A percentile compares a stretch with the other conserved stretches of the same genome.
These are phyloP conservation scores for Tyrannus savana DNA, from an alignment of 2,113 vertebrate species.

Conservation along the genomic window DNA sequence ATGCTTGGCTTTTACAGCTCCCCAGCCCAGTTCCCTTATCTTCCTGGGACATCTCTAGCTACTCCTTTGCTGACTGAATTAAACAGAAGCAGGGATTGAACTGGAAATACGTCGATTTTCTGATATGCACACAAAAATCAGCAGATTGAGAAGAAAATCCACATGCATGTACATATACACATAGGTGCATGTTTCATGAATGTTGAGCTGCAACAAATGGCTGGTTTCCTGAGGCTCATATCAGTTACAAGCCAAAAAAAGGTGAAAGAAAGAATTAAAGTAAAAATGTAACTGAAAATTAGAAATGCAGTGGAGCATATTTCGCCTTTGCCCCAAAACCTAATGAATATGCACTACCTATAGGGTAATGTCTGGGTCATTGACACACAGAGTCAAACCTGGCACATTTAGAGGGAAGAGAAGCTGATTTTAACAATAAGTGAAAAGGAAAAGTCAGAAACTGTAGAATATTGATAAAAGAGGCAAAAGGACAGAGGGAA, in stretches of 20 bases:
- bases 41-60: constrained; percentile 20
- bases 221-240: background rate
- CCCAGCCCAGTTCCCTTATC: background rate
- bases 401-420: background rate
- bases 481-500: background rate
- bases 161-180: no score
- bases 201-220: background rate
- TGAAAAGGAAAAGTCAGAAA: background rate
- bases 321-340: background rate
- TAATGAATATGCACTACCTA: background rate
- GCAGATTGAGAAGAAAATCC: background rate
- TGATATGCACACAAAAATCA: background rate
- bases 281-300: background rate
- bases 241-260: background rate
- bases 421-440: background rate
- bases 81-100: background rate
- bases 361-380: background rate
- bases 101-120: background rate
- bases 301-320: background rate
- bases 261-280: background rate
- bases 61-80: background rate
- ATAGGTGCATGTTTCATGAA: fast-evolving
- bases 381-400: background rate
- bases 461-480: background rate
- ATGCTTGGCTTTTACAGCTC: constrained; percentile 27